phyloP scores from a whole-genome alignment of 2,113 vertebrate species.

The Nesoenas mayeri region DNA sequence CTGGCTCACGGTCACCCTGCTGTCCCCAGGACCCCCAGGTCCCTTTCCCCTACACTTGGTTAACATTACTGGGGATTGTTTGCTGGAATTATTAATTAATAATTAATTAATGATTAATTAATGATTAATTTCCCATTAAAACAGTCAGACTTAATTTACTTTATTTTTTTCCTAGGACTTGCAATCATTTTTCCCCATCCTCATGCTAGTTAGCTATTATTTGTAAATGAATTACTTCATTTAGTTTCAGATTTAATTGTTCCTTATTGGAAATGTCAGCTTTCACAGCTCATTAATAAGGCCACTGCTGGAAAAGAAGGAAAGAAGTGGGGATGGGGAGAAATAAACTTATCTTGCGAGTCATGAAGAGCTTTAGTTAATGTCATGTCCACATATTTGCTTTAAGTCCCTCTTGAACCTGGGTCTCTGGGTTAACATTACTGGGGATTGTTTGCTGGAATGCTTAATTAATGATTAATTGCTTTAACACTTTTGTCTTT shows the following conservation, averaged over 20 bases:
- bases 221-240: conserved; percentile 70
- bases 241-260: conserved; percentile 65
- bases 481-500: neutral
- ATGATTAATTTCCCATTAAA: conserved; percentile 9
- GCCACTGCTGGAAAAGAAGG: neutral
- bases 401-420: neutral
- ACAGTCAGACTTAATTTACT: conserved; percentile 65
- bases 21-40: too few relatives aligned
- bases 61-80: too few relatives aligned
- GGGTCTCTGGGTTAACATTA: neutral
- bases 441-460: neutral
- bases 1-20: too few relatives aligned
- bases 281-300: conserved; percentile 71
- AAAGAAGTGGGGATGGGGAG: neutral
- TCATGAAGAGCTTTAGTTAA: neutral
- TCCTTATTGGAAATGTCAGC: conserved; percentile 71
- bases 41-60: too few relatives aligned
- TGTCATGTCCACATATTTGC: neutral
- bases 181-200: conserved; percentile 50
- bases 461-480: neutral
- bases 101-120: too few relatives aligned
- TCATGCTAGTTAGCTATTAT: conserved; percentile 61
- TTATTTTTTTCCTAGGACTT: conserved; percentile 3
- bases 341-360: neutral
- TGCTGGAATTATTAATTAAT: too few relatives aligned